Percentiles rank a stretch among this genome's conserved stretches.
phyloP scores from a whole-genome alignment of 2,113 vertebrate genomes.

The Pterocles gutturalis region DNA sequence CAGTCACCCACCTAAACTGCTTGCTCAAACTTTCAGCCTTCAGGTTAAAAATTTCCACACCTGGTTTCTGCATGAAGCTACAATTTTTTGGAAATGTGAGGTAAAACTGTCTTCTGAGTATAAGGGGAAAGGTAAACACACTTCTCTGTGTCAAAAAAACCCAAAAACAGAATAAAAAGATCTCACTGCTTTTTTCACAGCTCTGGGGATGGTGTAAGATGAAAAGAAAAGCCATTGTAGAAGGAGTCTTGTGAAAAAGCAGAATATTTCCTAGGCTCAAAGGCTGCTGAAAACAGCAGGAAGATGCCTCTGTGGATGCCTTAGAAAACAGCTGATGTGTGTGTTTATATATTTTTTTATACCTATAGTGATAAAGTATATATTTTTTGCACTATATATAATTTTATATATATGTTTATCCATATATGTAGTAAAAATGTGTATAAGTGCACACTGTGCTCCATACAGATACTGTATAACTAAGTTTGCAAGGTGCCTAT shows the following conservation, averaged over 20 bases:
- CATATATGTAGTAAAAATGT: not conserved
- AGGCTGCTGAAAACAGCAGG: not conserved
- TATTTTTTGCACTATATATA: not conserved
- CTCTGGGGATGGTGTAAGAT: not conserved
- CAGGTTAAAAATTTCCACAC: slow-evolving; percentile 23
- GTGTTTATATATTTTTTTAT: not conserved
- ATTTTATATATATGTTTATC: not conserved
- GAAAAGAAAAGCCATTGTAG: not conserved
- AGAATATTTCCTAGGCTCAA: not conserved
- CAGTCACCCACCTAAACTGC: not conserved
- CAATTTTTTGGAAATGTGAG: slow-evolving; percentile 7
- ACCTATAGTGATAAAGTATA: not conserved
- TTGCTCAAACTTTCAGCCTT: not conserved
- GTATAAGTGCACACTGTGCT: not conserved
- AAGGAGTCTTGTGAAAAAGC: not conserved
- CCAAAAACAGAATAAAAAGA: not conserved
- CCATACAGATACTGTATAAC: not conserved
- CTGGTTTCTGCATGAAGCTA: not conserved
- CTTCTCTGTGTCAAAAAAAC: not conserved
- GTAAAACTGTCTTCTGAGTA: not conserved
- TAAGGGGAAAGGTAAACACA: not conserved
- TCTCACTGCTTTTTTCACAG: not conserved
- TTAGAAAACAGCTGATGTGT: not conserved
- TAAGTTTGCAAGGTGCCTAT: not conserved
- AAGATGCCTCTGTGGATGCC: not conserved